These are phyloP conservation scores for Alaudala cheleensis DNA, from an alignment of 2,113 vertebrate genomes.

Conservation along the genomic window DNA sequence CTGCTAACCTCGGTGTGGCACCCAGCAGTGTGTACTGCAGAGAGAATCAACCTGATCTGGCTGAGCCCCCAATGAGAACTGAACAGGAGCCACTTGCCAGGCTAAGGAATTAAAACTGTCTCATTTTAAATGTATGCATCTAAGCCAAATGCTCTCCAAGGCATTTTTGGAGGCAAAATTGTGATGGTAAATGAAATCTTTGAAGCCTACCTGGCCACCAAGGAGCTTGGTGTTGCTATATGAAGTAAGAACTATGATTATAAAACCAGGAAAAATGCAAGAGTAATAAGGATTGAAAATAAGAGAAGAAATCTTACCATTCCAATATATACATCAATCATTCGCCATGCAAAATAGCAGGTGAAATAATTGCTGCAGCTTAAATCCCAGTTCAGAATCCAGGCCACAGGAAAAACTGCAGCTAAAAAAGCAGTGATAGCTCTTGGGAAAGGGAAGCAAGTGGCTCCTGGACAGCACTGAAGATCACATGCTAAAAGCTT, in stretches of 20 bases:
- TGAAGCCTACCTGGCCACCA: not conserved
- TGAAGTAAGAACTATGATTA: not conserved
- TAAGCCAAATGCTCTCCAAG: not conserved
- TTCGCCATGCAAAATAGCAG: not conserved
- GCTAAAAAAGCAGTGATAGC: not conserved
- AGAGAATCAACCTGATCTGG: not conserved
- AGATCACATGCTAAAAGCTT: fast-evolving
- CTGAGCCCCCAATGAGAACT: not conserved
- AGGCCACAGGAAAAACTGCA: not conserved
- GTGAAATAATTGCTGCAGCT: not conserved
- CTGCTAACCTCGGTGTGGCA: not conserved
- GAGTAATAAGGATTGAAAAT: not conserved
- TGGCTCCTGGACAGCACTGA: not conserved
- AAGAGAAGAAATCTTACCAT: not conserved
- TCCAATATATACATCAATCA: not conserved
- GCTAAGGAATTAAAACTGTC: not conserved
- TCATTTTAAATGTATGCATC: not conserved
- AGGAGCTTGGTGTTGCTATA: not conserved
- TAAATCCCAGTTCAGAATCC: not conserved
- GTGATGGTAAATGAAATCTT: not conserved
- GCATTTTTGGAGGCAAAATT: not conserved
- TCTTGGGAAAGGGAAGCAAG: not conserved
- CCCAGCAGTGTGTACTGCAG: not conserved
- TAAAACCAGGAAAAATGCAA: not conserved
- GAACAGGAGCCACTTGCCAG: not conserved